Conservation (phyloP, 1,140 invertebrate genomes). For the Tetraneura akinire region DNA sequence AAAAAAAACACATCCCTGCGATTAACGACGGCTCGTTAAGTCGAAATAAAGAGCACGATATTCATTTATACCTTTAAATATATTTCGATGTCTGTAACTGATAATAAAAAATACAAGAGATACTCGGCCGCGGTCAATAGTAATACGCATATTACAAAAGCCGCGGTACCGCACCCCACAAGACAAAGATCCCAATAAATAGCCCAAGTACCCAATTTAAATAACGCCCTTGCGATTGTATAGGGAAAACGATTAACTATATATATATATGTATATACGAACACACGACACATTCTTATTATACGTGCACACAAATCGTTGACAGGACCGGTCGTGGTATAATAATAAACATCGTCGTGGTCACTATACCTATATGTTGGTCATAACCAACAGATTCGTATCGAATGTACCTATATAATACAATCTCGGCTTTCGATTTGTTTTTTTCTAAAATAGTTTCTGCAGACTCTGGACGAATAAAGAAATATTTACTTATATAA, state of each 20-base stretch:
- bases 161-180: background rate
- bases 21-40: constrained; percentile 28
- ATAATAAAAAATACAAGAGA: constrained; percentile 16
- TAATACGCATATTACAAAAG: background rate
- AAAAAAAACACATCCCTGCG: background rate
- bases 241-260: background rate
- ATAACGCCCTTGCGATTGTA: background rate
- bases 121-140: background rate
- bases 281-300: background rate
- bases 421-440: too few species aligned
- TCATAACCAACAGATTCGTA: too few species aligned
- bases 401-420: too few species aligned
- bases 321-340: background rate
- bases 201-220: constrained; percentile 10
- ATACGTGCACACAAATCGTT: background rate
- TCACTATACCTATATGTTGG: too few species aligned
- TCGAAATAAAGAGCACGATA: background rate
- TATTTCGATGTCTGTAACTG: constrained; percentile 8
- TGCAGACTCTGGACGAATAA: too few species aligned
- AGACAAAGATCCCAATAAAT: constrained; percentile 1
- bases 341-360: too few species aligned
- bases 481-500: too few species aligned
- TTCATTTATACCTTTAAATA: background rate
- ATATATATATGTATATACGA: too few species aligned
- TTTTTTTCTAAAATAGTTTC: too few species aligned